A percentile compares a stretch with the other conserved stretches of the same genome.
phyloP scores from a whole-genome alignment of 2,888 invertebrate species.

The Uropetala carovei region DNA sequence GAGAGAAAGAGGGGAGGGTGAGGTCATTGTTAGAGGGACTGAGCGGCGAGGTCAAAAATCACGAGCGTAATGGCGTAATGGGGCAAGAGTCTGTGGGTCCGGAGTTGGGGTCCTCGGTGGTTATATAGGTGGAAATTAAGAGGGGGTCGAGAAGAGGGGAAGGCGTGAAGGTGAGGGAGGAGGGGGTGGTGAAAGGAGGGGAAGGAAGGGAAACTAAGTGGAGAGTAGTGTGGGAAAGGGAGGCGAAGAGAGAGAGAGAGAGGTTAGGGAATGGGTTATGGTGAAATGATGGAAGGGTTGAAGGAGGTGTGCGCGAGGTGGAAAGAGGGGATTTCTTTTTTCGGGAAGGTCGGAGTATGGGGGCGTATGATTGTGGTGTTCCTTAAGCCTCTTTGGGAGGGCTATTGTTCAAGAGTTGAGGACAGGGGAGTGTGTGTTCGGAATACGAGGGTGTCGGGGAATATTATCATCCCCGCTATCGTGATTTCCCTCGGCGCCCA shows the following conservation, averaged over 20 bases:
- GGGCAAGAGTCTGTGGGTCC: slow-evolving; percentile 5
- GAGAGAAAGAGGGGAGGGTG: neutral
- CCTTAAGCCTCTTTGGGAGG: neutral
- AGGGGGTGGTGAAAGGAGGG: neutral
- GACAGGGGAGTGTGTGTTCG: neutral
- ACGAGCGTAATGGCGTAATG: slow-evolving; percentile 17
- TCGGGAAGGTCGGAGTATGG: neutral
- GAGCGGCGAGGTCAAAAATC: slow-evolving; percentile 15
- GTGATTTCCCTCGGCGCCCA: neutral
- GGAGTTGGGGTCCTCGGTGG: neutral
- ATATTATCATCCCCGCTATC: neutral
- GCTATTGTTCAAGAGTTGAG: neutral
- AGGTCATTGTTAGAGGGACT: neutral
- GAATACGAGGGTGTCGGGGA: neutral
- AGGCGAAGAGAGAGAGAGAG: neutral
- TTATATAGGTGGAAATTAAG: neutral
- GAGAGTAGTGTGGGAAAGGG: neutral
- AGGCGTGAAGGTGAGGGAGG: neutral
- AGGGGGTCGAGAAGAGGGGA: neutral
- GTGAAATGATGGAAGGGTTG: neutral
- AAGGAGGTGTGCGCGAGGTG: neutral
- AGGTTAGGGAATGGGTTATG: neutral
- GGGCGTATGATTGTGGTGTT: slow-evolving; percentile 2
- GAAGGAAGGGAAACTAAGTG: neutral
- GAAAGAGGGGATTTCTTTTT: neutral